phyloP scores from a whole-genome alignment of 2,888 invertebrate species.

The Drosophila kambysellisi region DNA sequence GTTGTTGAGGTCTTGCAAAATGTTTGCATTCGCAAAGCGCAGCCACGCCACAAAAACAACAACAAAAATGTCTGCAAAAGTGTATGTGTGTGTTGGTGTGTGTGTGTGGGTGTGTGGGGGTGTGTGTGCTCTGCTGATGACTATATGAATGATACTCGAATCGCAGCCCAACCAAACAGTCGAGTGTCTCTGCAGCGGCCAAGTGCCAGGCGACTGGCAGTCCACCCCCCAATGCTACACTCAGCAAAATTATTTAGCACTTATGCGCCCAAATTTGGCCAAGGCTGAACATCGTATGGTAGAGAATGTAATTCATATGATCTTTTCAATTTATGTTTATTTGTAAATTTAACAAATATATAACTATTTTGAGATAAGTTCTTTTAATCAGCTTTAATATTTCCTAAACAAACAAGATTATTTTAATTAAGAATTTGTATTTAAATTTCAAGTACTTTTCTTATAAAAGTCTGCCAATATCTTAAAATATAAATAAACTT shows the following conservation, averaged over 20 bases:
- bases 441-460: not conserved
- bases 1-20: conserved; percentile 32
- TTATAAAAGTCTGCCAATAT: fast-evolving
- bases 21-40: conserved; percentile 66
- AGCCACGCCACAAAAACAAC: conserved; percentile 54
- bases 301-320: not conserved
- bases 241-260: not conserved
- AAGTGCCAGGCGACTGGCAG: conserved; percentile 32
- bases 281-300: not conserved
- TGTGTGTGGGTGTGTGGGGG: not conserved
- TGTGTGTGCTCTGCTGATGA: conserved; percentile 41
- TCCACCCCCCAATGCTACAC: not conserved
- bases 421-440: not conserved
- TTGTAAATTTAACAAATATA: fast-evolving
- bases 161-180: conserved; percentile 42
- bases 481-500: not conserved
- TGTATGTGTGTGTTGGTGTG: not conserved
- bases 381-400: not conserved
- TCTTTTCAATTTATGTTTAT: not conserved
- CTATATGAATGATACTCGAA: conserved; percentile 61
- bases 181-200: conserved; percentile 31
- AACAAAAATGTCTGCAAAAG: conserved; percentile 24
- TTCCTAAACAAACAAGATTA: not conserved
- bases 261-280: not conserved
- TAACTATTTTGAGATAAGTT: not conserved